Percentiles rank a stretch among this genome's conserved stretches.
Evolutionary conservation across 2,113 vertebrate species (phyloP).

Genomic region (Percina caprodes): DNA sequence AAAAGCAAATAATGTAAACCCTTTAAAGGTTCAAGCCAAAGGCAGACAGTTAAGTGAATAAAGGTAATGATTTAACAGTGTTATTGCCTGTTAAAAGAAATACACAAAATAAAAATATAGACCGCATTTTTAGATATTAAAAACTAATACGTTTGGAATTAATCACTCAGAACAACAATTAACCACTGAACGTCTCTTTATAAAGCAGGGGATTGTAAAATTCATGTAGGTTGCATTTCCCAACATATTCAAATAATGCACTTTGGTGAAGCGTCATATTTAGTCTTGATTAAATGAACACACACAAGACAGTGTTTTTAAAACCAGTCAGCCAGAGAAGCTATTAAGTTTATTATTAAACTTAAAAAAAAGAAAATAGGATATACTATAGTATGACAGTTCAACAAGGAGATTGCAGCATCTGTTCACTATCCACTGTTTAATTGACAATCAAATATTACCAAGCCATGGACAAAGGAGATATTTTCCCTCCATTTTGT

Average conservation of each 20-base stretch:
- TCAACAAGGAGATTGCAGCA: slow-evolving; percentile 13
- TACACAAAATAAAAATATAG: slow-evolving; percentile 33
- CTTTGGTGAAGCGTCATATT: slow-evolving; percentile 35
- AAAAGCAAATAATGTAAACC: slow-evolving; percentile 1
- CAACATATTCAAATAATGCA: slow-evolving; percentile 21
- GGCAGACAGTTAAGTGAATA: slow-evolving; percentile 16
- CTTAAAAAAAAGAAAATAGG: neutral
- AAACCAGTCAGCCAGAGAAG: slow-evolving; percentile 23
- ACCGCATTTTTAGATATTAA: neutral
- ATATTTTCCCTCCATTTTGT: slow-evolving; percentile 55
- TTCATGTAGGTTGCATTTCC: slow-evolving; percentile 6
- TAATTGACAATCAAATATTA: slow-evolving; percentile 34
- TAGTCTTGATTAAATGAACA: slow-evolving; percentile 33
- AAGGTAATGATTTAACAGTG: slow-evolving; percentile 9
- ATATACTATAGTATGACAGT: neutral
- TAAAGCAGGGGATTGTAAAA: slow-evolving; percentile 38
- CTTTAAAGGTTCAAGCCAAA: neutral
- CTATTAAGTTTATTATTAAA: slow-evolving; percentile 17
- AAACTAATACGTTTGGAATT: slow-evolving; percentile 4
- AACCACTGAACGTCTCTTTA: slow-evolving; percentile 10
- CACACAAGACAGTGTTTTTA: slow-evolving; percentile 19
- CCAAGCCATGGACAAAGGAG: slow-evolving; percentile 15
- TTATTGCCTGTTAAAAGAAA: slow-evolving; percentile 12
- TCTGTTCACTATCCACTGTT: slow-evolving; percentile 6
- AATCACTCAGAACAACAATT: slow-evolving; percentile 35